A percentile compares a stretch with the other conserved stretches of the same genome.
Evolutionary conservation across 2,113 vertebrate species (phyloP).

Genomic region (Plectropomus leopardus): DNA sequence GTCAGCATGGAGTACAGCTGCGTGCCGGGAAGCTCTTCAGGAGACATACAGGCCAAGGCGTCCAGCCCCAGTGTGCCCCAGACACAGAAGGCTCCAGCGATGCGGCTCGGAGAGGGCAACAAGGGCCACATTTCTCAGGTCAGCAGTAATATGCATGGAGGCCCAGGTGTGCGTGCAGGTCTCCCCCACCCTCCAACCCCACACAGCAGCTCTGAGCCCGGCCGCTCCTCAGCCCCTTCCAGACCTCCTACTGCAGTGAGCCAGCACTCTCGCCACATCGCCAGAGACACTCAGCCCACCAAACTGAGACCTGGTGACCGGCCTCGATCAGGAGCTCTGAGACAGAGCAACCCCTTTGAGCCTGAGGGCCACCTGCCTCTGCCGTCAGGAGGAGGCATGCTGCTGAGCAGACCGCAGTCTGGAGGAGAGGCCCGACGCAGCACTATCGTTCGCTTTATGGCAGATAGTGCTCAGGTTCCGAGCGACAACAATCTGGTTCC

Average conservation of each 20-base stretch:
- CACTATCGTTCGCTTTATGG: slow-evolving; percentile 96
- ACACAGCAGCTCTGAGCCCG: slow-evolving; percentile 91
- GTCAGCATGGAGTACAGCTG: slow-evolving; percentile 94
- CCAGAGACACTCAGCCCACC: slow-evolving; percentile 87
- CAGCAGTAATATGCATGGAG: slow-evolving; percentile 91
- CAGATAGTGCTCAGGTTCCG: slow-evolving; percentile 91
- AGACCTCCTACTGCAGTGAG: slow-evolving; percentile 88
- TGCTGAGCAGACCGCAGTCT: slow-evolving; percentile 91
- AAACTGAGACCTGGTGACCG: slow-evolving; percentile 93
- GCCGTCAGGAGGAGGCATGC: slow-evolving; percentile 88
- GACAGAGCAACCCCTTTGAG: slow-evolving; percentile 92
- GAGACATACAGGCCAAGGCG: slow-evolving; percentile 93
- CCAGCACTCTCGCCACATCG: slow-evolving; percentile 91
- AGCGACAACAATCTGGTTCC: slow-evolving; percentile 90
- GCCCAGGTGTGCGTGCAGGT: slow-evolving; percentile 88
- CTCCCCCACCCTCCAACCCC: slow-evolving; percentile 90
- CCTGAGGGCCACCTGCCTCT: slow-evolving; percentile 92
- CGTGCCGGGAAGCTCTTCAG: slow-evolving; percentile 88
- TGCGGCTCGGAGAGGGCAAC: slow-evolving; percentile 91
- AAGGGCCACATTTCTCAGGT: slow-evolving; percentile 94
- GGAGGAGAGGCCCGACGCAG: slow-evolving; percentile 89
- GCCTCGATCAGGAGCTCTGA: slow-evolving; percentile 89
- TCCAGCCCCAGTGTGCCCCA: slow-evolving; percentile 93
- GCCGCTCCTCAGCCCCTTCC: slow-evolving; percentile 85
- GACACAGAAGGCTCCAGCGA: slow-evolving; percentile 90